Percentiles rank a stretch among this genome's conserved stretches.
phyloP scores from a whole-genome alignment of 1,140 invertebrate genomes.

The Micrasema minimum region DNA sequence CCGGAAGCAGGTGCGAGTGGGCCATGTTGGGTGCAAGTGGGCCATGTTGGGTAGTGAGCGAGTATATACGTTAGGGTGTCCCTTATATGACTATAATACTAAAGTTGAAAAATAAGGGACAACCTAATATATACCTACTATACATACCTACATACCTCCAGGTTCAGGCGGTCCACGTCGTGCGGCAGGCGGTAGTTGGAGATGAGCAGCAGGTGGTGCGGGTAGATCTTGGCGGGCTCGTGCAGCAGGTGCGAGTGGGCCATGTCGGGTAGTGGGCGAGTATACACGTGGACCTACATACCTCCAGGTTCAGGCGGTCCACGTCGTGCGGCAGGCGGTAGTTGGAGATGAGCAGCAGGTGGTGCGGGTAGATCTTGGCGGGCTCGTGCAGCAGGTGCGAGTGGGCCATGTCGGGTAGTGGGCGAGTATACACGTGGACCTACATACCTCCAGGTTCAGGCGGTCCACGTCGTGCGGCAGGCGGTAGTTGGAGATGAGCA shows the following conservation, averaged over 20 bases:
- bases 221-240: neutral
- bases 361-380: conserved; percentile 96
- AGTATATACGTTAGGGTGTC: too few species aligned
- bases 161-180: conserved; percentile 95
- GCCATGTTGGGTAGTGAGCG: conserved; percentile 93
- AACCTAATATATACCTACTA: too few species aligned
- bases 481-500: conserved; percentile 86
- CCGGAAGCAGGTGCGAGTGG: too few species aligned
- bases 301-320: conserved; percentile 96
- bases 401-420: conserved; percentile 91
- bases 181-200: conserved; percentile 96
- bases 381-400: conserved; percentile 86
- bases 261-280: conserved; percentile 85
- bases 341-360: conserved; percentile 94
- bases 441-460: conserved; percentile 92
- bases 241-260: conserved; percentile 2
- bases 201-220: conserved; percentile 9
- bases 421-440: too few species aligned
- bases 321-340: conserved; percentile 96
- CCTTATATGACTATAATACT: too few species aligned
- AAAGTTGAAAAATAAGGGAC: too few species aligned
- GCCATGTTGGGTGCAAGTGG: conserved; percentile 78
- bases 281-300: too few species aligned
- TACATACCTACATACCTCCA: conserved; percentile 92
- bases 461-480: conserved; percentile 96